Conservation (phyloP, 2,888 invertebrate genomes). For the Pegoplata infirma region DNA sequence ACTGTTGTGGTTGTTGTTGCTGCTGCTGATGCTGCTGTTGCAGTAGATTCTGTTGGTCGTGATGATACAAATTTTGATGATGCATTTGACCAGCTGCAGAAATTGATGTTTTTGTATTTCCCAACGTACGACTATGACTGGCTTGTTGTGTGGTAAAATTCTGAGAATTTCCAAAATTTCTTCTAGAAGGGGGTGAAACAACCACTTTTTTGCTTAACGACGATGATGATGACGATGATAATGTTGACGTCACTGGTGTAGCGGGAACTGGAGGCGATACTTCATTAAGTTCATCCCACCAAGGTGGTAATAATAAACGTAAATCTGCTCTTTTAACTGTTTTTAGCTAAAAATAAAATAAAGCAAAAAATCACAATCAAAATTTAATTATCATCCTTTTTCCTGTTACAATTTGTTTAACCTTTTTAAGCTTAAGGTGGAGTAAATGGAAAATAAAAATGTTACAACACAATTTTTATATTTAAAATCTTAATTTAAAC, state of each 20-base stretch:
- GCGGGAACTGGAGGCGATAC: constrained; percentile 69
- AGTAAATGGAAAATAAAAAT: too few species aligned
- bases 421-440: too few species aligned
- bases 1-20: constrained; percentile 26
- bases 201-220: constrained; percentile 39
- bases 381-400: too few species aligned
- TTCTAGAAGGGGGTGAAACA: constrained; percentile 29
- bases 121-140: constrained; percentile 1
- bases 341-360: constrained; percentile 65
- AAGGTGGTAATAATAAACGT: constrained; percentile 93
- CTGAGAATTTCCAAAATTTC: constrained; percentile 32
- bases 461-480: too few species aligned
- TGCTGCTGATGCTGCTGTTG: constrained; percentile 34
- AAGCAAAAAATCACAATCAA: neutral
- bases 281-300: constrained; percentile 96
- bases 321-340: constrained; percentile 93
- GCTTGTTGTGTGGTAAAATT: neutral
- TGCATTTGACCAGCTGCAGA: constrained; percentile 35
- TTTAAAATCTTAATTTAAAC: too few species aligned
- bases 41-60: constrained; percentile 29
- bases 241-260: constrained; percentile 36
- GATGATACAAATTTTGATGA: constrained; percentile 43
- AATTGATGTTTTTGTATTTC: constrained; percentile 33
- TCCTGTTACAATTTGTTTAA: too few species aligned
- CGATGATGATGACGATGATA: constrained; percentile 34